These are phyloP conservation scores for Rhynchonycteris naso DNA, from an alignment of 2,797 vertebrate genomes.

Conservation along the genomic window DNA sequence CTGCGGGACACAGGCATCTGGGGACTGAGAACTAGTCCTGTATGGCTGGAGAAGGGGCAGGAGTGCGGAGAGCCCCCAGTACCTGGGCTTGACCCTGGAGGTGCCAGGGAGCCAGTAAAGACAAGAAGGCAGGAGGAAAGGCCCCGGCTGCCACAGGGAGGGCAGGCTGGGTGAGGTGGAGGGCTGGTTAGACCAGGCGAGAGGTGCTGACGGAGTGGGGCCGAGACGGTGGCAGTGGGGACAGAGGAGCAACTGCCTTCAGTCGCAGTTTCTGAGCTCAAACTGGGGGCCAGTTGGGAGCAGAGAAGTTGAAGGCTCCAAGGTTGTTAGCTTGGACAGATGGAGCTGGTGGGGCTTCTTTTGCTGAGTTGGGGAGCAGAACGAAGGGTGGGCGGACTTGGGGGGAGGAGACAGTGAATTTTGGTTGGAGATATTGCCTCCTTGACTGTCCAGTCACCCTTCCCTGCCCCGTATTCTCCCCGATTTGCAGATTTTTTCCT, in stretches of 20 bases:
- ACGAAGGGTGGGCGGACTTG: background rate
- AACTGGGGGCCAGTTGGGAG: background rate
- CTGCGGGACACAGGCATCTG: accelerated
- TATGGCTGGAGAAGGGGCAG: background rate
- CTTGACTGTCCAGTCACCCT: background rate
- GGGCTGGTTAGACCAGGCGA: background rate
- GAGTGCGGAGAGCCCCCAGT: background rate
- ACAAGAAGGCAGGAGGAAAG: background rate
- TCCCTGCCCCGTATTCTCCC: background rate
- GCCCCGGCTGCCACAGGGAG: background rate
- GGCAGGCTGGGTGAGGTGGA: background rate
- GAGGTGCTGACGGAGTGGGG: background rate
- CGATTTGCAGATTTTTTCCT: background rate
- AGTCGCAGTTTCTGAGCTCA: background rate
- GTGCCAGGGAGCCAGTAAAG: background rate
- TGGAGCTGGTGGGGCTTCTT: background rate
- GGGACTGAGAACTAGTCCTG: background rate
- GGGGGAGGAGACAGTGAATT: background rate
- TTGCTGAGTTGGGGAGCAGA: background rate
- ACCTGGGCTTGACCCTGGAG: background rate
- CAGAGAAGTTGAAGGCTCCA: background rate
- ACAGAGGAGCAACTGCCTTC: background rate
- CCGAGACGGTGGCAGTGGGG: background rate
- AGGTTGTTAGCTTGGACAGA: background rate
- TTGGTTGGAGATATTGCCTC: background rate